Base-by-base conservation (phyloP, 2,113 vertebrate genomes). In the Hippopotamus amphibius region DNA sequence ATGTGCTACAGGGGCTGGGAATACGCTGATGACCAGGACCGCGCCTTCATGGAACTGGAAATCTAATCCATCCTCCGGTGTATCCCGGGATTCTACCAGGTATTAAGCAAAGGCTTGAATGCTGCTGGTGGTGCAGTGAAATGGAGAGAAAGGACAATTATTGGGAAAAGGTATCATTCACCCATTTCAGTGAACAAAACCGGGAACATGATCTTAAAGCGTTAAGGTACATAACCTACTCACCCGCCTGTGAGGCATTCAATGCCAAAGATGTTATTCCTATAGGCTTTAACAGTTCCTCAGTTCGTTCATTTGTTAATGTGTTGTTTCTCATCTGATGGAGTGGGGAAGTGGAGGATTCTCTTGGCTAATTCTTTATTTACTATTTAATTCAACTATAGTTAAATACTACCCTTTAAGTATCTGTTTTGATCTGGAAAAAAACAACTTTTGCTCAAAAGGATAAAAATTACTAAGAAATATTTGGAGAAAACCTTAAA, bases 401-500 rank as follows among this genome's bases (percentile, higher is more conserved):
- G 53, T 28, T 83, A 90, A 72, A 10, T 57, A 28, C 8, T 88
- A 17, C 17, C 53, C 92, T 53, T 92, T 69, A 55, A 41, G 46
- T 77, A 79, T 71, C 16, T 72, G 24, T 26, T 63, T 72, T 33
- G 8, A 92, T n/a, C 22, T 28, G 14, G 4, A 17, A 16, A 61
- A 46, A 68, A 80, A 21, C 24, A n/a, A 33, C 33, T 79, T 87
- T 88, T 89, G 7, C 48, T 72, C 37, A 72, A n/a, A 65, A 65
- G 83, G 22, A 94, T 85, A 90, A 92, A 92, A 83, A 79, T 28
- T 48, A 53, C 48, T 84, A 41, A 17, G 66, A 81, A 74, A 37
- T 50, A 48, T 71, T 63, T 95, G 61, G 53, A 95, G 83, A 89
- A 89, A 79, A 72, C 22, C 55, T 71, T 74, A 66, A 74, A 93